Evolutionary conservation across 1,140 invertebrate genomes (phyloP).

Genomic region (Pogonomyrmex californicus): DNA sequence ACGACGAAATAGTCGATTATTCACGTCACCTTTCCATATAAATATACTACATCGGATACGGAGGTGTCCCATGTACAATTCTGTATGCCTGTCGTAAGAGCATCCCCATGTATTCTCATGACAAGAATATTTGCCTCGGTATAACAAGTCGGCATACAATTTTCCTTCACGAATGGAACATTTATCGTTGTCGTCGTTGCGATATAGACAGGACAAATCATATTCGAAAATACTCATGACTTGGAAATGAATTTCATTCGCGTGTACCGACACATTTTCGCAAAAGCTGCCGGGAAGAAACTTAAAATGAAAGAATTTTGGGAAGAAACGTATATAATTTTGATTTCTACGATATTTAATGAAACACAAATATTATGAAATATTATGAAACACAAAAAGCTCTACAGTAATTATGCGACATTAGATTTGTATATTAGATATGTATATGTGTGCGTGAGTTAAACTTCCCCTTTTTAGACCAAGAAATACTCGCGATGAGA

Average conservation of each 20-base stretch:
- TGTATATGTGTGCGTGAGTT: not conserved
- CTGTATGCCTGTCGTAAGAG: not conserved
- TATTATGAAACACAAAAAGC: not conserved
- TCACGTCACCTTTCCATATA: not conserved
- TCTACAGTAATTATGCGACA: conserved; percentile 1
- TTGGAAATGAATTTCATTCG: conserved; percentile 19
- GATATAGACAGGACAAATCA: not conserved
- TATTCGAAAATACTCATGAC: not conserved
- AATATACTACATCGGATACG: not conserved
- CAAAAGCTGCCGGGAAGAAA: not conserved
- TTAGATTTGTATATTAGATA: not conserved
- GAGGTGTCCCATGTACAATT: not conserved
- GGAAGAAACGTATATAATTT: conserved; percentile 5
- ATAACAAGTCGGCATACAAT: not conserved
- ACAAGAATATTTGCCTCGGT: not conserved
- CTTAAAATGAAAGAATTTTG: not conserved
- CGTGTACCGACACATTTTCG: not conserved
- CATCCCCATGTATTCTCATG: not conserved
- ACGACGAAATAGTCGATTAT: not conserved
- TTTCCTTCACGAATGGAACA: conserved; percentile 22
- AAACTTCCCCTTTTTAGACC: not conserved
- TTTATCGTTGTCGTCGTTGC: conserved; percentile 20
- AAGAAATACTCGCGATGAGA: conserved; percentile 8
- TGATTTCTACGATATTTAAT: conserved; percentile 4
- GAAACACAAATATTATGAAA: conserved; percentile 13